Conservation (phyloP, 64 coral and sea anemone species). For the Dendronephthya gigantea region DNA sequence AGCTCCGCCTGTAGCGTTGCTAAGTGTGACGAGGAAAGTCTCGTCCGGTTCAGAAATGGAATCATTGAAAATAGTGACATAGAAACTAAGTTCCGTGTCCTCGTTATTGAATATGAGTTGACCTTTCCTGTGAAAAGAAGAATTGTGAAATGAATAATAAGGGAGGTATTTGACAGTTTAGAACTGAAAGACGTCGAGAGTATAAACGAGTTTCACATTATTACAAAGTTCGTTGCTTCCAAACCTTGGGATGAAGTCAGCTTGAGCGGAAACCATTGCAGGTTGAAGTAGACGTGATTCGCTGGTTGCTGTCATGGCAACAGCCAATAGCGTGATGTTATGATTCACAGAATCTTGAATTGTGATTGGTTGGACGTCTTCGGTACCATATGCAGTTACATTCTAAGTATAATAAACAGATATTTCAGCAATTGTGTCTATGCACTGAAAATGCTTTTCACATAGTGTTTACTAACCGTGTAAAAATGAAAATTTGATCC, state of each 20-base stretch:
- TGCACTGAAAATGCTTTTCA: not conserved
- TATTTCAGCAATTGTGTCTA: not conserved
- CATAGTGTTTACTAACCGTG: not conserved
- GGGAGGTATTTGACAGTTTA: not conserved
- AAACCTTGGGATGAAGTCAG: conserved; percentile 90
- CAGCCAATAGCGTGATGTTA: conserved; percentile 37
- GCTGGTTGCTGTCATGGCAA: conserved; percentile 34
- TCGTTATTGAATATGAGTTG: conserved; percentile 76
- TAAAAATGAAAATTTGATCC: not conserved
- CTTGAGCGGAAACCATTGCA: conserved; percentile 40
- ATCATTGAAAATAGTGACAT: conserved; percentile 73
- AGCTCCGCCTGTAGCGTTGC: conserved; percentile 70
- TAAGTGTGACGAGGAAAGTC: conserved; percentile 56
- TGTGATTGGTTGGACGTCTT: conserved; percentile 47
- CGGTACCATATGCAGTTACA: conserved; percentile 24
- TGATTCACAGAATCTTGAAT: conserved; percentile 47
- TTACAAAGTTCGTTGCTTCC: not conserved
- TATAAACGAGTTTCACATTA: not conserved
- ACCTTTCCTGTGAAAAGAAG: conserved; percentile 36
- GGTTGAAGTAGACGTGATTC: conserved; percentile 54
- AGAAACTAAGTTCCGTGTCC: conserved; percentile 65
- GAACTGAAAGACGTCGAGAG: not conserved
- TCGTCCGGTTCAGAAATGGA: conserved; percentile 78
- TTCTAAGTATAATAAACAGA: conserved; percentile 37
- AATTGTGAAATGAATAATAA: not conserved